A percentile compares a stretch with the other conserved stretches of the same genome.
Conservation (phyloP, 2,797 vertebrate genomes). For the Pagetopsis macropterus region DNA sequence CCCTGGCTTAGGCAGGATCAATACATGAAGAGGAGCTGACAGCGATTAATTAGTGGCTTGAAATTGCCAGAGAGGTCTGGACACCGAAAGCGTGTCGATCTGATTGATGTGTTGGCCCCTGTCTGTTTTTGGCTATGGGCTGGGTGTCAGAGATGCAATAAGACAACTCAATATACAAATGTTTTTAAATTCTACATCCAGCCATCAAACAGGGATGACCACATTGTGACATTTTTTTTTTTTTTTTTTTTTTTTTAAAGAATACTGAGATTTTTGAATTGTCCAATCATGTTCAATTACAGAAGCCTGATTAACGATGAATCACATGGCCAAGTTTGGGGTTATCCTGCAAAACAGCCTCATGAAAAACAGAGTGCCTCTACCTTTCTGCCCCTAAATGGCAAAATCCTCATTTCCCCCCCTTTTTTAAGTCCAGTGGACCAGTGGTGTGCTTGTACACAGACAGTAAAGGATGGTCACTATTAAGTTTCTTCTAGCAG, state of each 20-base stretch:
- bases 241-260: not conserved
- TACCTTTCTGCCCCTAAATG: constrained; percentile 16
- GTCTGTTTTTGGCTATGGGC: constrained; percentile 17
- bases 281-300: not conserved
- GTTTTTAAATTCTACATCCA: constrained; percentile 18
- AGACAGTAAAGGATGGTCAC: constrained; percentile 40
- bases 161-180: constrained; percentile 29
- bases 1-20: constrained; percentile 44
- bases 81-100: constrained; percentile 40
- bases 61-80: constrained; percentile 51
- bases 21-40: constrained; percentile 45
- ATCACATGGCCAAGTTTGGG: constrained; percentile 12
- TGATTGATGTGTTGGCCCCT: constrained; percentile 55
- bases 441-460: constrained; percentile 23
- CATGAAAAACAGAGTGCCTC: constrained; percentile 2
- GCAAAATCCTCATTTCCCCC: constrained; percentile 19
- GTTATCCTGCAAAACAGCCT: constrained; percentile 8
- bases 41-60: constrained; percentile 48
- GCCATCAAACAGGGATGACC: not conserved
- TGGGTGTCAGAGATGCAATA: constrained; percentile 28
- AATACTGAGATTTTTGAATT: not conserved
- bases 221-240: not conserved
- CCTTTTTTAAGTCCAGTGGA: constrained; percentile 27
- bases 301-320: constrained; percentile 9
- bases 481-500: constrained; percentile 35